phyloP scores from a whole-genome alignment of 1,140 invertebrate species.

The Choristoneura fumiferana region DNA sequence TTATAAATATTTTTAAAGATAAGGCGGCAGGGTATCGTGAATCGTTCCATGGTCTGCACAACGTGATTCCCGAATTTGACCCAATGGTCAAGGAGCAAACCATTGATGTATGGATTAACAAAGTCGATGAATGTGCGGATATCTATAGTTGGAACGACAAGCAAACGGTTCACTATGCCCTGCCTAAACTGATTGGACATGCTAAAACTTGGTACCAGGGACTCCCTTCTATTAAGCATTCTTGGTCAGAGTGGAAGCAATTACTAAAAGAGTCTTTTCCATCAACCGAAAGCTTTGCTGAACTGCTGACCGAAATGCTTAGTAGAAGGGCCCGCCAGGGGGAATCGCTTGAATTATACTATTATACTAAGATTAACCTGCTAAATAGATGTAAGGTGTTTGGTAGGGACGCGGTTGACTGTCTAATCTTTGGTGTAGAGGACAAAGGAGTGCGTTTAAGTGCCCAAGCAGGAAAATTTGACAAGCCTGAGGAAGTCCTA shows the following conservation, averaged over 20 bases:
- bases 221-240: background rate
- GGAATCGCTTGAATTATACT: conserved; percentile 40
- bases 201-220: background rate
- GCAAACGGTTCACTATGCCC: background rate
- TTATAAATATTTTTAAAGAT: background rate
- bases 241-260: background rate
- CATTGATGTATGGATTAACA: no score
- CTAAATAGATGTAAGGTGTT: conserved; percentile 38
- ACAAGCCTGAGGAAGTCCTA: conserved; percentile 30
- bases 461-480: conserved; percentile 33
- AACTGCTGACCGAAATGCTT: conserved; percentile 38
- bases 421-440: conserved; percentile 37
- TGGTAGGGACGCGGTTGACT: conserved; percentile 38
- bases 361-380: conserved; percentile 41
- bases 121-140: no score
- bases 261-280: conserved; percentile 17
- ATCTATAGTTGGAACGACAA: no score
- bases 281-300: conserved; percentile 35
- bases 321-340: conserved; percentile 24
- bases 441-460: conserved; percentile 31
- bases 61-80: no score
- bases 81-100: no score
- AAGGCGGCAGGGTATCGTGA: background rate
- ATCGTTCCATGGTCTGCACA: no score
- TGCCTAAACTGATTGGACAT: no score